A percentile compares a stretch with the other conserved stretches of the same genome.
Evolutionary conservation across 2,797 vertebrate genomes (phyloP).

Genomic region (Orestias chungarensis): DNA sequence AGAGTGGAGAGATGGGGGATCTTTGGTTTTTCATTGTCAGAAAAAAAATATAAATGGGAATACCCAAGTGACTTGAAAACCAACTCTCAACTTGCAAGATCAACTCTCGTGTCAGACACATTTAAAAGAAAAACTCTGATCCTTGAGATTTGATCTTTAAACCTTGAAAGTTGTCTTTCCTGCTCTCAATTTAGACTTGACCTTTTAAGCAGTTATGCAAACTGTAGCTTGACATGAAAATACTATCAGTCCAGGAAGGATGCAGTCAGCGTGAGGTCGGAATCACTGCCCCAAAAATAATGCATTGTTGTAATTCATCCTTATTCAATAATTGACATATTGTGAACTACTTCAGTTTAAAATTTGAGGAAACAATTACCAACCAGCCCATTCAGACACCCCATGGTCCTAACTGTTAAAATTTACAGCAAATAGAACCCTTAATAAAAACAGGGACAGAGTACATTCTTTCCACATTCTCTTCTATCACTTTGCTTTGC

Average conservation of each 20-base stretch:
- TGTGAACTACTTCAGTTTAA: conserved; percentile 48
- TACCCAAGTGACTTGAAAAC: conserved; percentile 7
- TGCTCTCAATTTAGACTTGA: conserved; percentile 69
- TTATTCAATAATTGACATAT: conserved; percentile 32
- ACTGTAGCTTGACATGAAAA: conserved; percentile 47
- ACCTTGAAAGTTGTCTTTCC: conserved; percentile 58
- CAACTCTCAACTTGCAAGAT: conserved; percentile 15
- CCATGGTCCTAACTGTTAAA: conserved; percentile 60
- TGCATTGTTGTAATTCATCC: conserved; percentile 11
- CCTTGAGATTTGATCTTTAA: conserved; percentile 65
- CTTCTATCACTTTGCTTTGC: conserved; percentile 47
- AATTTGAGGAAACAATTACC: conserved; percentile 67
- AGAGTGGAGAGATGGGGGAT: conserved; percentile 4
- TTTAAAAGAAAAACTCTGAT: conserved; percentile 26
- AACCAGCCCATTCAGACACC: conserved; percentile 27
- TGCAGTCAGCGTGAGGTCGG: conserved; percentile 30
- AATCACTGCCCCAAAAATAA: background rate
- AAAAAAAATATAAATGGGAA: conserved; percentile 54
- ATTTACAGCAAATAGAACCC: background rate
- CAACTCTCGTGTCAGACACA: conserved; percentile 10
- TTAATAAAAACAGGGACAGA: conserved; percentile 59
- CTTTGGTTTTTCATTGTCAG: conserved; percentile 54
- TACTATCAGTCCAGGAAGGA: conserved; percentile 39
- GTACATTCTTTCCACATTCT: conserved; percentile 44
- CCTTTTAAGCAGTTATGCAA: conserved; percentile 55